A percentile compares a stretch with the other conserved stretches of the same genome.
These are phyloP conservation scores for Sciurus niger DNA, from an alignment of 2,113 vertebrate species.

Conservation along the genomic window DNA sequence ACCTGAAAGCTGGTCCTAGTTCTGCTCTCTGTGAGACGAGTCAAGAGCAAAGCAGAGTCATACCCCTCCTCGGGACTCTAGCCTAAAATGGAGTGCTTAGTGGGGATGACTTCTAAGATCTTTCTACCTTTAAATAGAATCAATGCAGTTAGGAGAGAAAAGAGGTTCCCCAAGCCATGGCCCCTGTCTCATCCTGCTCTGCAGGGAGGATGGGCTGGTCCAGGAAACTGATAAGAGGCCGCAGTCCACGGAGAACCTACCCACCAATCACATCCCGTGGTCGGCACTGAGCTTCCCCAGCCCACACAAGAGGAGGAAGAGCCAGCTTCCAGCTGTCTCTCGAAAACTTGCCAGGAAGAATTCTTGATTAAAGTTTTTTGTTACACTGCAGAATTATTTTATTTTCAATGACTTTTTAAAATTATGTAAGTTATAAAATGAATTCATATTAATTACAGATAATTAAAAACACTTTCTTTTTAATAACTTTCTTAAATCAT, in stretches of 20 bases:
- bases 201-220: not conserved
- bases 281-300: not conserved
- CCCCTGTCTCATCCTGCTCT: not conserved
- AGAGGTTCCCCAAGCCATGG: not conserved
- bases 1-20: not conserved
- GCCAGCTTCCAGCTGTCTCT: slow-evolving; percentile 48
- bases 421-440: slow-evolving; percentile 64
- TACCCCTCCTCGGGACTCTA: not conserved
- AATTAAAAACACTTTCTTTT: slow-evolving; percentile 66
- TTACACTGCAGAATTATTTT: slow-evolving; percentile 49
- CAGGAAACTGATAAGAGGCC: slow-evolving; percentile 29
- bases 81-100: not conserved
- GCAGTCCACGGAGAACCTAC: not conserved
- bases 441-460: slow-evolving; percentile 53
- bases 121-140: not conserved
- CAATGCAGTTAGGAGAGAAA: not conserved
- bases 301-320: slow-evolving; percentile 14
- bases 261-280: not conserved
- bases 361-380: slow-evolving; percentile 61
- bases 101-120: not conserved
- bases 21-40: not conserved
- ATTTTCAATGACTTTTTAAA: slow-evolving; percentile 67
- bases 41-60: not conserved
- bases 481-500: slow-evolving; percentile 57
- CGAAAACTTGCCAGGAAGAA: slow-evolving; percentile 46